Conservation (phyloP, 2,113 vertebrate species). For the Eolophus roseicapilla region DNA sequence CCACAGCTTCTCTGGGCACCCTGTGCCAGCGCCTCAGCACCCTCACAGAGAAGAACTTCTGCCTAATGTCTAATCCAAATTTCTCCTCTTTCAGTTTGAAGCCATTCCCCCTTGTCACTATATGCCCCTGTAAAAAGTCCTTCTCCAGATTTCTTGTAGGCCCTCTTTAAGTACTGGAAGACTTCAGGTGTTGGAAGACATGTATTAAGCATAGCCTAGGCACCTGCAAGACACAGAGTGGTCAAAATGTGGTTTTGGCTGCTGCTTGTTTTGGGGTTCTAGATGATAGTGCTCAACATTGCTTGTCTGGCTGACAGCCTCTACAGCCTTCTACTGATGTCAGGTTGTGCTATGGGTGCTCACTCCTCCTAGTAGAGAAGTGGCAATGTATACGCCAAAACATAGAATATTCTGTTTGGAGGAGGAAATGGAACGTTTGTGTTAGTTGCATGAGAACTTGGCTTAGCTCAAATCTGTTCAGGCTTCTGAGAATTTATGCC, state of each 20-base stretch:
- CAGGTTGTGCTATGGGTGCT: not conserved
- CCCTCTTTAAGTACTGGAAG: not conserved
- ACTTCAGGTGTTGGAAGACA: not conserved
- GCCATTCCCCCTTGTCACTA: not conserved
- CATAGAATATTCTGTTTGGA: not conserved
- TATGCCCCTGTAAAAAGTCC: not conserved
- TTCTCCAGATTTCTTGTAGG: not conserved
- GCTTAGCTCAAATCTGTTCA: not conserved
- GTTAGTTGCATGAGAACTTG: not conserved
- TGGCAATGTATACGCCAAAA: not conserved
- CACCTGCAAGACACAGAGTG: not conserved
- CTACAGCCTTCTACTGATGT: not conserved
- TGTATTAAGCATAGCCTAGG: not conserved
- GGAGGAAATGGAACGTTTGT: not conserved
- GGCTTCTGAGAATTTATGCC: constrained; percentile 1
- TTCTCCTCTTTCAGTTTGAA: not conserved
- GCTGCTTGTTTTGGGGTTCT: not conserved
- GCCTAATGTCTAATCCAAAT: not conserved
- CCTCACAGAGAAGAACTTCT: not conserved
- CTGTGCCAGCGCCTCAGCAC: no score
- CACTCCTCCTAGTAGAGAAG: not conserved
- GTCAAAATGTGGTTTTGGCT: not conserved
- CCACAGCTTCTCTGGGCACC: no score
- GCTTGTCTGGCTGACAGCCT: not conserved
- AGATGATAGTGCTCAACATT: not conserved